Conservation (phyloP, 2,113 vertebrate genomes). For the Nannospalax galili region DNA sequence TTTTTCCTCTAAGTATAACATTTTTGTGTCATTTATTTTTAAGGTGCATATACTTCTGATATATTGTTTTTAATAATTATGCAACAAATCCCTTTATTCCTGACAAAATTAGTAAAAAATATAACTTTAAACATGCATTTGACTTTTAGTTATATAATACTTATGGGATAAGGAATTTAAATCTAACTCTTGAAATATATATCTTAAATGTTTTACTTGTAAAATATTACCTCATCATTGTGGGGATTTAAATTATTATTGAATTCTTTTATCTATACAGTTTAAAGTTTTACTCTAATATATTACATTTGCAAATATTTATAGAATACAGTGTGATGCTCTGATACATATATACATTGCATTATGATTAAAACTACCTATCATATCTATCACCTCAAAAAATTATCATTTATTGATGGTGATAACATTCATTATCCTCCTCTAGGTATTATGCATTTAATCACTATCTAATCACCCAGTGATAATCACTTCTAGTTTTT, state of each 20-base stretch:
- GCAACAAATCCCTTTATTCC: not conserved
- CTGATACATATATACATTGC: not conserved
- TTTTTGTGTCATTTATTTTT: slow-evolving; percentile 47
- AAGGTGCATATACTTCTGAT: not conserved
- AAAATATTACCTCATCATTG: not conserved
- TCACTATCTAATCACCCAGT: not conserved
- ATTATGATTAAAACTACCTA: not conserved
- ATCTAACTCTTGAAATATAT: not conserved
- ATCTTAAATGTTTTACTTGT: slow-evolving; percentile 33
- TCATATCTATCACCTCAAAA: not conserved
- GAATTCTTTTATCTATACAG: not conserved
- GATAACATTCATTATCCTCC: not conserved
- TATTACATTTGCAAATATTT: not conserved
- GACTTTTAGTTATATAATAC: not conserved
- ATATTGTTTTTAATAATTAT: not conserved
- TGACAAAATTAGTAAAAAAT: slow-evolving; percentile 6
- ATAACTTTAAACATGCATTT: not conserved
- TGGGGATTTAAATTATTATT: slow-evolving; percentile 23
- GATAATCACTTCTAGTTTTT: not conserved
- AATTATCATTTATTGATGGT: not conserved
- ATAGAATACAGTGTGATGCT: not conserved
- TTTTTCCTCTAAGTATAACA: not conserved
- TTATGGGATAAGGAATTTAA: not conserved
- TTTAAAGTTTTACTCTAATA: not conserved
- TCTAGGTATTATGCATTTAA: not conserved